Evolutionary conservation across 2,797 vertebrate species (phyloP).

Genomic region (Bucorvus abyssinicus): DNA sequence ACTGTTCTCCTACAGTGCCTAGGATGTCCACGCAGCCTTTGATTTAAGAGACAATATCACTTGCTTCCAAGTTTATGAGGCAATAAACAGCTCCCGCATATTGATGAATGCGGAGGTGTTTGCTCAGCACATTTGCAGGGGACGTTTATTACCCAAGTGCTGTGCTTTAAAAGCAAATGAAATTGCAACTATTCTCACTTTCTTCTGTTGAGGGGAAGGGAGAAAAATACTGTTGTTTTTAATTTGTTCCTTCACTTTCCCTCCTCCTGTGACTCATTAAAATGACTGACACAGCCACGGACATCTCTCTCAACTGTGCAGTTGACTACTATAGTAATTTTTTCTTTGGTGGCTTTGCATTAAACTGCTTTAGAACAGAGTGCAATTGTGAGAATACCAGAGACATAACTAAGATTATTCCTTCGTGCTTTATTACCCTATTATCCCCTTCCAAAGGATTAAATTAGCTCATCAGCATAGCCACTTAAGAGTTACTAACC

Average conservation of each 20-base stretch:
- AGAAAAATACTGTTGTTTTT: constrained; percentile 55
- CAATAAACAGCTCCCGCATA: constrained; percentile 80
- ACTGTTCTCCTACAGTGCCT: constrained; percentile 65
- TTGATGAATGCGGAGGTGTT: constrained; percentile 76
- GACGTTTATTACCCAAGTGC: constrained; percentile 72
- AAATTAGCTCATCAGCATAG: constrained; percentile 31
- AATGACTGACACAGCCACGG: constrained; percentile 48
- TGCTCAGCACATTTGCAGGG: constrained; percentile 79
- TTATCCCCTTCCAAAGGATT: constrained; percentile 21
- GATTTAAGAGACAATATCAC: constrained; percentile 82
- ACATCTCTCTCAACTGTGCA: constrained; percentile 17
- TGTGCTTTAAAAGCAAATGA: constrained; percentile 73
- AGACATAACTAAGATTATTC: constrained; percentile 28
- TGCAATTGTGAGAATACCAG: constrained; percentile 34
- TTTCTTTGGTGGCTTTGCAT: constrained; percentile 21
- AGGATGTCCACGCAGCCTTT: constrained; percentile 65
- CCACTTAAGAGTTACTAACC: background rate
- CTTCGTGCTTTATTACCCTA: constrained; percentile 31
- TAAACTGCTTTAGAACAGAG: constrained; percentile 29
- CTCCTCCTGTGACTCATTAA: constrained; percentile 64
- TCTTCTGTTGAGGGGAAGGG: constrained; percentile 22
- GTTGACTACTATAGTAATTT: background rate
- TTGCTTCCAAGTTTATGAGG: constrained; percentile 82
- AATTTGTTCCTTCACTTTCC: constrained; percentile 59
- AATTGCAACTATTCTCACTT: constrained; percentile 68